Evolutionary conservation across 2,113 vertebrate genomes (phyloP).

Genomic region (Paracyprichromis sp.): DNA sequence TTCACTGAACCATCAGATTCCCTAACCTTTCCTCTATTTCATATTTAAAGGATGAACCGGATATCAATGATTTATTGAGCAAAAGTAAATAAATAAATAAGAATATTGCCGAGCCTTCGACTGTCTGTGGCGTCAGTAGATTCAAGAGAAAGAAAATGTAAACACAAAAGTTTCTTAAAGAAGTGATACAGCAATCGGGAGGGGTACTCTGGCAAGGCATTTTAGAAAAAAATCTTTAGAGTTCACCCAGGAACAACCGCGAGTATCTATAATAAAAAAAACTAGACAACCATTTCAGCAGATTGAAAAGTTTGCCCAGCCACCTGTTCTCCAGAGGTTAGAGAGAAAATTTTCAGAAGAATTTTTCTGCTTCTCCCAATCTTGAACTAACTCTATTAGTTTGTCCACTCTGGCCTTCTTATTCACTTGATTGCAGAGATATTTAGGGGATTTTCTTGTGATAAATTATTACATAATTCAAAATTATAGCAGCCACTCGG

Average conservation of each 20-base stretch:
- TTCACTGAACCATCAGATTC: slow-evolving; percentile 8
- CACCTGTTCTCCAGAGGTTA: background rate
- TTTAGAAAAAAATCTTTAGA: background rate
- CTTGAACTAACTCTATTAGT: background rate
- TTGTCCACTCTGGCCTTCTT: background rate
- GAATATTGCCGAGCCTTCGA: background rate
- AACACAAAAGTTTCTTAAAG: background rate
- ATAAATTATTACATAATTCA: background rate
- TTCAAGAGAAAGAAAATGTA: background rate
- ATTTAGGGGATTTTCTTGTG: background rate
- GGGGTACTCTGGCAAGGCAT: background rate
- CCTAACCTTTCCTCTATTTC: background rate
- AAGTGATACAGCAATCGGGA: background rate
- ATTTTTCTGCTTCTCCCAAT: background rate
- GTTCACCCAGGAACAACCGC: background rate
- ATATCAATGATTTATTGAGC: background rate
- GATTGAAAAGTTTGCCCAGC: background rate
- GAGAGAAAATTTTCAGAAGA: background rate
- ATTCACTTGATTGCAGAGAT: background rate
- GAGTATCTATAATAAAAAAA: background rate
- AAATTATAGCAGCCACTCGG: background rate
- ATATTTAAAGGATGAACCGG: background rate
- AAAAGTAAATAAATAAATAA: background rate
- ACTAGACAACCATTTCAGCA: background rate
- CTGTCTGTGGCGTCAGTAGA: background rate